phyloP scores from a whole-genome alignment of 2,797 vertebrate species.

The Mycteria americana region DNA sequence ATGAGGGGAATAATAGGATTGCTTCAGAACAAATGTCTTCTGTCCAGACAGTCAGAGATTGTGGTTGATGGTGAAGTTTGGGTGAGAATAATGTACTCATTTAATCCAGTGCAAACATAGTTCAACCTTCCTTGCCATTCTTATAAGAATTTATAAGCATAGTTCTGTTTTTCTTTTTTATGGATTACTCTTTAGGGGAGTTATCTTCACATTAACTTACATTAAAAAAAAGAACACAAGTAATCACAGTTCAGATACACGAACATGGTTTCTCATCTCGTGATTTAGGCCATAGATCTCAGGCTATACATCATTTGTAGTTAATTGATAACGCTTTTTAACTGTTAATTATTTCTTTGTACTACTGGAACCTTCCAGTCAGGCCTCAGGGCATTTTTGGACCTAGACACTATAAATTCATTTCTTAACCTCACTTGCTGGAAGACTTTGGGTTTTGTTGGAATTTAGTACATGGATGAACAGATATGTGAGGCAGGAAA shows the following conservation, averaged over 20 bases:
- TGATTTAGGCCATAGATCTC: neutral
- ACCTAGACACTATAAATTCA: neutral
- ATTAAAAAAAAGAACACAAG: neutral
- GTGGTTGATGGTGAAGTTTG: neutral
- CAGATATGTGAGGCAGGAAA: neutral
- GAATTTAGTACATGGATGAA: neutral
- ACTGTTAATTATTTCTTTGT: neutral
- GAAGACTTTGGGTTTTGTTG: neutral
- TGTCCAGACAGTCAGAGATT: neutral
- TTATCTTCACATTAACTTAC: neutral
- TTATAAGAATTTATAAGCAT: neutral
- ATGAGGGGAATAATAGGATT: neutral
- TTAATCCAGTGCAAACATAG: neutral
- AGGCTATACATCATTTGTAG: neutral
- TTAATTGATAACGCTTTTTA: neutral
- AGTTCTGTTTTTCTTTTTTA: neutral
- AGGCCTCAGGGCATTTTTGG: neutral
- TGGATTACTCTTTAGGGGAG: neutral
- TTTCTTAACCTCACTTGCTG: neutral
- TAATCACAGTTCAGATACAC: neutral
- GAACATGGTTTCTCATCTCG: neutral
- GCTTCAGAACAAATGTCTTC: neutral
- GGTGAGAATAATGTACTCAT: neutral
- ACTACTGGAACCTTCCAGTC: neutral
- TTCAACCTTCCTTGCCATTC: neutral